phyloP scores from a whole-genome alignment of 2,113 vertebrate genomes.

The Leptobrachium leishanense region DNA sequence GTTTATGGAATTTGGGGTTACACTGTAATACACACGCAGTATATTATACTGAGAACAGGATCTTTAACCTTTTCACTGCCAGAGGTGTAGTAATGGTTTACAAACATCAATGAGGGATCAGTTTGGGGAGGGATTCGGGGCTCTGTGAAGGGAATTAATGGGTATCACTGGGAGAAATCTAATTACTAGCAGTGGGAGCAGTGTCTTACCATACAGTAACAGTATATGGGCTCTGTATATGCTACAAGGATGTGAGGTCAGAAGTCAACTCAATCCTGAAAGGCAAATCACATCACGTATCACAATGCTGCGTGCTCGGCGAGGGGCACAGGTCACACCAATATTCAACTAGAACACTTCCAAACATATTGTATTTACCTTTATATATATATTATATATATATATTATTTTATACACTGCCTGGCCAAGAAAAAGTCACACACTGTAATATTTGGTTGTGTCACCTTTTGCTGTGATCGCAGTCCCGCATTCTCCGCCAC shows the following conservation, averaged over 20 bases:
- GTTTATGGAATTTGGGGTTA: too few species aligned
- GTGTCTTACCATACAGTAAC: conserved; percentile 78
- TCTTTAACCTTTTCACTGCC: conserved; percentile 12
- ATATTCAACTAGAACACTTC: too few species aligned
- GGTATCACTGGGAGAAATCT: conserved; percentile 55
- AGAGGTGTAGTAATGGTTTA: conserved; percentile 23
- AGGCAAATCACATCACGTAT: conserved; percentile 73
- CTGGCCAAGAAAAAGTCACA: too few species aligned
- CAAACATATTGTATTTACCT: too few species aligned
- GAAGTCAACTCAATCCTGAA: conserved; percentile 86
- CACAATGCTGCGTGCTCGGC: conserved; percentile 49
- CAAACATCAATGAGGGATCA: conserved; percentile 23
- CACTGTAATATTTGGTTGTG: too few species aligned
- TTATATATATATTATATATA: too few species aligned
- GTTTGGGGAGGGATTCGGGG: neutral
- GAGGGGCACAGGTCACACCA: neutral
- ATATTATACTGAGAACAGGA: neutral
- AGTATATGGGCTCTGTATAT: conserved; percentile 63
- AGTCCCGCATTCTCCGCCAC: too few species aligned
- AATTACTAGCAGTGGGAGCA: conserved; percentile 56
- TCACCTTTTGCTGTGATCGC: too few species aligned
- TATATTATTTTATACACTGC: too few species aligned
- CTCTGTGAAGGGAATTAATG: conserved; percentile 53
- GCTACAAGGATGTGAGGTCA: conserved; percentile 83
- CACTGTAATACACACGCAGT: too few species aligned